A percentile compares a stretch with the other conserved stretches of the same genome.
phyloP scores from a whole-genome alignment of 1,140 invertebrate genomes.

The Drosophila setifemur region DNA sequence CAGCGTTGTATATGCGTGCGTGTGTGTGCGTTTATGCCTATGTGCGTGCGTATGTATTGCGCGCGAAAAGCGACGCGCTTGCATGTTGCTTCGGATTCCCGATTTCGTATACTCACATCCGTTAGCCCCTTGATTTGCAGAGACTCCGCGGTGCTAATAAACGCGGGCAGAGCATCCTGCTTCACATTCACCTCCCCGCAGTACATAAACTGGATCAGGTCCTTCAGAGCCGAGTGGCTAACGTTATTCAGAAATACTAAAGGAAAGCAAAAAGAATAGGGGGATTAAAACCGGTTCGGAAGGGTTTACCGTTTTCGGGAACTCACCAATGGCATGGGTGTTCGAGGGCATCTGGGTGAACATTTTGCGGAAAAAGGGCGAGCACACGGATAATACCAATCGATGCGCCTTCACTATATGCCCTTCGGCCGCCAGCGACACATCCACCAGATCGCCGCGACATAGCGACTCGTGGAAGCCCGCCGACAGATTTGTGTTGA shows the following conservation, averaged over 20 bases:
- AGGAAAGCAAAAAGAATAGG: slow-evolving; percentile 61
- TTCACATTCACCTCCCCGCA: slow-evolving; percentile 93
- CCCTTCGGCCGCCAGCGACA: slow-evolving; percentile 91
- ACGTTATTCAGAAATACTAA: slow-evolving; percentile 92
- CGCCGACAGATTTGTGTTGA: slow-evolving; percentile 88
- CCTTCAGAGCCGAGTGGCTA: slow-evolving; percentile 88
- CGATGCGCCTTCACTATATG: slow-evolving; percentile 91
- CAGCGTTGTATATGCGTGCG: background rate
- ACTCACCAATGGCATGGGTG: slow-evolving; percentile 85
- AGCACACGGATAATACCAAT: slow-evolving; percentile 92
- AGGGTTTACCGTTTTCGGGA: background rate
- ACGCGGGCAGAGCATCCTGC: slow-evolving; percentile 91
- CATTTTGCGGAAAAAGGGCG: slow-evolving; percentile 92
- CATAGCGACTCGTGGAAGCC: slow-evolving; percentile 89
- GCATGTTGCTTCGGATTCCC: slow-evolving; percentile 9
- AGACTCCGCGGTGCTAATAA: slow-evolving; percentile 92
- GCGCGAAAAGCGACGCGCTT: slow-evolving; percentile 52
- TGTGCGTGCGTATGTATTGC: slow-evolving; percentile 43
- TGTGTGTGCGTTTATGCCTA: slow-evolving; percentile 14
- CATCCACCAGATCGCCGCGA: slow-evolving; percentile 90
- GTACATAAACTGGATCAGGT: slow-evolving; percentile 93
- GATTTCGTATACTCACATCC: slow-evolving; percentile 70
- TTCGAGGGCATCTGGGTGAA: slow-evolving; percentile 87
- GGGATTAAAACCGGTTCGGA: background rate
- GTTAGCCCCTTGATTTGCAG: slow-evolving; percentile 93